Evolutionary conservation across 2,888 invertebrate genomes (phyloP), one percentile per base, ranked within the genome.

Genomic region (Eulithis testata): DNA sequence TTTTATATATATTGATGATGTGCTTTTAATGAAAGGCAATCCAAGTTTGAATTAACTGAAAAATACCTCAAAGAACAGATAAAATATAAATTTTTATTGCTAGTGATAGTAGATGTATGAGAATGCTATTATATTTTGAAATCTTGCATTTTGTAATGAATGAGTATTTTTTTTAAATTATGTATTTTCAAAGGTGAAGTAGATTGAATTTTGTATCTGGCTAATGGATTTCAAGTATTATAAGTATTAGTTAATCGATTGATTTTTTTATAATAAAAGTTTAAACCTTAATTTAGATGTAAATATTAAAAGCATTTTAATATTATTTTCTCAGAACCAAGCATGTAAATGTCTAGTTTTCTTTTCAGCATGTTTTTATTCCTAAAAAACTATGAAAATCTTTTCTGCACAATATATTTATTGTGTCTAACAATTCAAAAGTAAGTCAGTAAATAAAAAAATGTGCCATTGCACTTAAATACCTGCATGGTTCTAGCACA

Each of bases 401-500:
- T 21, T 21, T 21, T 21, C 21, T 21, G 21, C 21, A 21, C 21
- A 21, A 21, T 21, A 21, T 21, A 21, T 21, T 9, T n/a, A 27
- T 52, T 14, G 58, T 63, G 6, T 50, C 14, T 63, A 52, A 56
- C 21, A n/a, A 36, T 37, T 37, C 14, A 21, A 21, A 21, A 55
- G 44, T n/a, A 57, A 63, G 9, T 47, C 49, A 21, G 21, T 44
- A 8, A 63, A 40, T 27, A 59, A 62, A 56, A 59, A 4, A 52
- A 44, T 62, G 63, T 68, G 62, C 53, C 66, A 55, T 66, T 53
- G 59, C 65, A 69, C 45, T 45, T 47, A 63, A 40, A 21, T 1
- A 21, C 21, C 21, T 58, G 53, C 50, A 64, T 72, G 66, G 64
- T 66, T 54, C 55, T 61, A 65, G 53, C 61, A 58, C 54, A 54